Evolutionary conservation across 92 coral and sea anemone species (phyloP).

Genomic region (Zoanthus sociatus): DNA sequence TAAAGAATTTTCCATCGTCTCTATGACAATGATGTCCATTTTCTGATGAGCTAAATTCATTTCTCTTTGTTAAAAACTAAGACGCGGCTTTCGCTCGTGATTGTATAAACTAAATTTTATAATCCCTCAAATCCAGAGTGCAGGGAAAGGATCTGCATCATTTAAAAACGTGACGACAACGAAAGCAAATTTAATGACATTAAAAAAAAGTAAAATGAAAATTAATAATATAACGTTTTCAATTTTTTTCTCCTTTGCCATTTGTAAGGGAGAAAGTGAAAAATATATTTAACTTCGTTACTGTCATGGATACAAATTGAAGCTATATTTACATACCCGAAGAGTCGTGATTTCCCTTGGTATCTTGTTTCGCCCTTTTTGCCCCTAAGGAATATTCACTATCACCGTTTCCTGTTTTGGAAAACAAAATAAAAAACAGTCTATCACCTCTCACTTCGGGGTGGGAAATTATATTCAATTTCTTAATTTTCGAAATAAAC

Average conservation of each 20-base stretch:
- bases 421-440: background rate
- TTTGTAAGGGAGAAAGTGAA: background rate
- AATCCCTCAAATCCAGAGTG: conserved; percentile 24
- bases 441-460: background rate
- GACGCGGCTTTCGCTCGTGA: background rate
- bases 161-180: background rate
- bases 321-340: conserved; percentile 4
- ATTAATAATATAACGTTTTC: background rate
- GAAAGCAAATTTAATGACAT: background rate
- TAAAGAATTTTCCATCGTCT: background rate
- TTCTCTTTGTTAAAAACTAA: background rate
- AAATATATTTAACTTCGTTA: background rate
- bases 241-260: background rate
- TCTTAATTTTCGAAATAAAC: background rate
- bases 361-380: conserved; percentile 63
- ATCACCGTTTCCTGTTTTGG: conserved; percentile 67
- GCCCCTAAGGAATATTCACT: conserved; percentile 51
- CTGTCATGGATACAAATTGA: background rate
- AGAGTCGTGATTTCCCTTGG: background rate
- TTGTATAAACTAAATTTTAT: background rate
- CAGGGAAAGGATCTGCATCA: background rate
- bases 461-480: background rate
- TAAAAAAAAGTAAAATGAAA: background rate
- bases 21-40: background rate
- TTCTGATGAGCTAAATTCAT: background rate